Base-by-base conservation (phyloP, 2,113 vertebrate genomes). In the Laterallus jamaicensis region DNA sequence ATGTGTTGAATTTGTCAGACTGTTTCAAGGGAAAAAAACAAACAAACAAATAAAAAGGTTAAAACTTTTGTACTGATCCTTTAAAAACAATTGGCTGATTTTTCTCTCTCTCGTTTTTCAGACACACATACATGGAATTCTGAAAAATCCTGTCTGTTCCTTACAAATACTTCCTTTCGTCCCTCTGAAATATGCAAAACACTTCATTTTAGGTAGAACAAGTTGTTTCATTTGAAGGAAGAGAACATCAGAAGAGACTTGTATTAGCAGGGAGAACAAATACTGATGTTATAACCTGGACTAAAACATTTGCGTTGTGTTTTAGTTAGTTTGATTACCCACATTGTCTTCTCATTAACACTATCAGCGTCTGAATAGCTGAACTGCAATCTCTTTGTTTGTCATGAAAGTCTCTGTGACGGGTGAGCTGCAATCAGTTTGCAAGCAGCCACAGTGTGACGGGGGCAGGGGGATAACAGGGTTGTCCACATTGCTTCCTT, bases 301-400 rank as follows among this genome's bases (percentile, higher is more conserved):
- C 77, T 31, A 88, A 63, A 6, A 44, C 29, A 19, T 88, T 90
- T 82, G 18, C 82, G 60, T 86, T 92, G 64, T 92, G 55, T 47
- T 96, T 93, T 35, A 56, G 26, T 93, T 35, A 56, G 31, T 75
- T 75, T 90, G 82, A 93, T 95, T 94, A 81, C 37, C 56, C 82
- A 91, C 79, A 69, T 77, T 88, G 82, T 92, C 76, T 88, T 94
- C 79, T 92, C 60, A 63, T 92, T 95, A 93, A 24, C 79, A 70
- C 63, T n/a, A 52, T 40, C 55, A 59, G 71, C 55, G 59, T 75
- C n/a, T 63, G 82, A 80, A 92, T 19, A 74, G 55, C 79, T 63
- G 84, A 37, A 26, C 37, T 35, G 59, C 75, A 76, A n/a, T 90
- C 84, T 91, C 40, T 75, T 56, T 39, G 11, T 16, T 0, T 0